A percentile compares a stretch with the other conserved stretches of the same genome.
Conservation (phyloP, 2,113 vertebrate genomes). For the Gobio gobio region DNA sequence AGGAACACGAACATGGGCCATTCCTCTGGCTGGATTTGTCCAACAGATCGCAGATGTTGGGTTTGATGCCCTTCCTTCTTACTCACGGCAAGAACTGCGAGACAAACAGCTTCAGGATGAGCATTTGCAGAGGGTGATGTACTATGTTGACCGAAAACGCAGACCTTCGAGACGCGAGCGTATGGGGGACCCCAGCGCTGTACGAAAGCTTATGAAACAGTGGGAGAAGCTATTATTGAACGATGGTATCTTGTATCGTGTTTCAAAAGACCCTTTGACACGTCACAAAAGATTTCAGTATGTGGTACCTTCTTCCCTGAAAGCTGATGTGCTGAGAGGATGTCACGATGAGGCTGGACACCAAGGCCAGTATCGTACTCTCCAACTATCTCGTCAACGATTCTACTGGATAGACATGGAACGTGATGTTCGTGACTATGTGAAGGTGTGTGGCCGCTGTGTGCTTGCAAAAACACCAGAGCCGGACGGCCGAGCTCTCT, state of each 20-base stretch:
- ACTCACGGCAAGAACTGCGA: not conserved
- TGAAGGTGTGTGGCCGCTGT: not conserved
- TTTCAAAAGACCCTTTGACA: constrained; percentile 29
- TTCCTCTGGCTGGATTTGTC: not conserved
- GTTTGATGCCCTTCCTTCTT: constrained; percentile 3
- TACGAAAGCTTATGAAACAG: not conserved
- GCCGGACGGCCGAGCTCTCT: not conserved
- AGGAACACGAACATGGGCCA: not conserved
- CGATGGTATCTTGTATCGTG: constrained; percentile 31
- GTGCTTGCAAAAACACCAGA: not conserved
- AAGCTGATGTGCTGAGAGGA: not conserved
- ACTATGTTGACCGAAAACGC: constrained; percentile 24
- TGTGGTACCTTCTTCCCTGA: constrained; percentile 12
- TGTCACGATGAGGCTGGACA: constrained; percentile 9
- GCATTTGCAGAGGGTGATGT: not conserved
- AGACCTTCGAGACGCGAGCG: constrained; percentile 7
- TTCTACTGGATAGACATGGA: not conserved
- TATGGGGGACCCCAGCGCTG: not conserved
- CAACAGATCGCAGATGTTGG: not conserved
- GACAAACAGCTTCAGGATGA: not conserved
- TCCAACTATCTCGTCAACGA: too few relatives aligned
- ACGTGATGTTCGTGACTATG: not conserved
- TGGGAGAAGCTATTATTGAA: constrained; percentile 36
- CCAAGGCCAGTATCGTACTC: not conserved
- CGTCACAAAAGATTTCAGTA: not conserved